Evolutionary conservation across 1,140 invertebrate genomes (phyloP), one percentile per base, ranked within the genome.

Genomic region (Yoshiicerus persimilis): DNA sequence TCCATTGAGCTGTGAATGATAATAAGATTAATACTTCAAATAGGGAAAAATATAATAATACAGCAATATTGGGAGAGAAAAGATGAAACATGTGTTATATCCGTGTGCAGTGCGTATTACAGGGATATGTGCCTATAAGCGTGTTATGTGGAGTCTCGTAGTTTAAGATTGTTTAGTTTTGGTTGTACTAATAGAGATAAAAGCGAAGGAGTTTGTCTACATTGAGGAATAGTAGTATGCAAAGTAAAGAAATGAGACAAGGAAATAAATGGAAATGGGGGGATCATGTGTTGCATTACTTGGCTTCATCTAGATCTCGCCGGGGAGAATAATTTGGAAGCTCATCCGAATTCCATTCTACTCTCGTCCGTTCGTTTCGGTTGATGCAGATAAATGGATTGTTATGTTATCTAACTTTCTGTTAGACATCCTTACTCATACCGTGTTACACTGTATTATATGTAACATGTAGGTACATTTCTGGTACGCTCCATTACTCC

Each of bases 381-480:
- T 87, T 87, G 86, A 87, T 87, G 70, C 86, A 87, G 86, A 87
- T 87, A 87, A 87, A 87, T 87, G 83, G 83, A 38, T 34, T 87
- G 86, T 87, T 87, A 70, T 41, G 41, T 75, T 87, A 77, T 80
- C 86, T 41, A n/a, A 38, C 56, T 75, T 64, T 86, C 66, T 86
- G 13, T 4, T 38, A 25, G 38, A 36, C 64, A 20, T 36, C 64
- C 4, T 20, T 41, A 66, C 64, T 27, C 64, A 56, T 56, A n/a
- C 47, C 47, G 16, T 56, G n/a, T 56, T 13, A 70, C 30, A 9
- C 66, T 1, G 25, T 2, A 36, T 80, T 77, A n/a, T 77, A n/a
- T 11, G 16, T 20, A n/a, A 84, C 16, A 23, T 84, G 27, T 38
- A 56, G 41, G 20, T 64, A n/a, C 56, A 62, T 86, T 56, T 86